Evolutionary conservation across 2,888 invertebrate species (phyloP).

Genomic region (Andrena marginata): DNA sequence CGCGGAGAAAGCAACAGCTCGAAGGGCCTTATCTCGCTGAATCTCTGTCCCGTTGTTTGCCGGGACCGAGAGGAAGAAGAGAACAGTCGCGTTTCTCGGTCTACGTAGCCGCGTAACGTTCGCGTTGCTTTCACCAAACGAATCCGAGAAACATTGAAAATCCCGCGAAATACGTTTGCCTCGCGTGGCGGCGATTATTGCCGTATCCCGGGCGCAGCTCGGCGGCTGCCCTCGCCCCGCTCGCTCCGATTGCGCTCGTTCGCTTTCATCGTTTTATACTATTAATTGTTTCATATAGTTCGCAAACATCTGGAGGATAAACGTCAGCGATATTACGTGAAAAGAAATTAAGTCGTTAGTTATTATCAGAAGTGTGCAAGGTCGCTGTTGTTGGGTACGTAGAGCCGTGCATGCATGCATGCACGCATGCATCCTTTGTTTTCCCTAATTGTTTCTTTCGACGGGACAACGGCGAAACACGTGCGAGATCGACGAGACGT

Average conservation of each 20-base stretch:
- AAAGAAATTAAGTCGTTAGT: slow-evolving; percentile 55
- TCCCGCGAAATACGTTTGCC: neutral
- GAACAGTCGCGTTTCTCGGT: no score
- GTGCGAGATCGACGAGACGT: slow-evolving; percentile 4
- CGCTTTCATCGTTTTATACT: neutral
- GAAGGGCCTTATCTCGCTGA: no score
- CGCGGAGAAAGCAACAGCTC: no score
- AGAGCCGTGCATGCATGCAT: slow-evolving; percentile 35
- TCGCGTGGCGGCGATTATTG: neutral
- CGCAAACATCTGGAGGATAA: slow-evolving; percentile 4
- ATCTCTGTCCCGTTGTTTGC: no score
- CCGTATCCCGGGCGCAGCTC: neutral
- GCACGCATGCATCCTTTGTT: slow-evolving; percentile 53
- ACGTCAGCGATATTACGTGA: slow-evolving; percentile 37
- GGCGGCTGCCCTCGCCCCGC: neutral
- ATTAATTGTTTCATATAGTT: slow-evolving; percentile 30
- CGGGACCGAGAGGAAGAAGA: no score
- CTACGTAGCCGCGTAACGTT: neutral
- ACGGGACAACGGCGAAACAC: slow-evolving; percentile 18
- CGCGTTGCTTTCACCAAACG: neutral
- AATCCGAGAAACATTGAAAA: neutral
- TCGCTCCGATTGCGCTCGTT: neutral
- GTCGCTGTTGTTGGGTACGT: slow-evolving; percentile 25
- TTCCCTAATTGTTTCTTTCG: slow-evolving; percentile 53
- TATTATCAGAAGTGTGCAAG: slow-evolving; percentile 60